Percentiles rank a stretch among this genome's conserved stretches.
Evolutionary conservation across 2,113 vertebrate genomes (phyloP).

Genomic region (Chitala chitala): DNA sequence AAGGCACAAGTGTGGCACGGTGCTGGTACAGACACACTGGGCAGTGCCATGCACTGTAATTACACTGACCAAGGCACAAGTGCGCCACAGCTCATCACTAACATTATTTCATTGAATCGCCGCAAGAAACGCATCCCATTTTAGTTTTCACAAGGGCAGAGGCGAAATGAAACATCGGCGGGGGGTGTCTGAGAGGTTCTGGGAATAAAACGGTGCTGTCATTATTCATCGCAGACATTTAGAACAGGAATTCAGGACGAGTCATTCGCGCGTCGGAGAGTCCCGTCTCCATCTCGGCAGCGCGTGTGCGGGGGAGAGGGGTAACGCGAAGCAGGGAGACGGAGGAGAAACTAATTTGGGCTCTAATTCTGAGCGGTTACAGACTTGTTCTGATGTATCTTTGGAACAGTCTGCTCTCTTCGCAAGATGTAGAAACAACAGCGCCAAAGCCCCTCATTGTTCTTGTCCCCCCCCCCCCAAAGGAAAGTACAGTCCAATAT

Average conservation of each 20-base stretch:
- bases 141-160: background rate
- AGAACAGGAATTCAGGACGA: constrained; percentile 10
- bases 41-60: too few species aligned
- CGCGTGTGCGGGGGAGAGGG: background rate
- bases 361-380: constrained; percentile 16
- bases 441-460: background rate
- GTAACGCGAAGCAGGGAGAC: background rate
- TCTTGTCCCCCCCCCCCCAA: too few species aligned
- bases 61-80: too few species aligned
- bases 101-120: background rate
- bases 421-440: background rate
- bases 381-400: background rate
- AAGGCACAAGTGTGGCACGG: too few species aligned
- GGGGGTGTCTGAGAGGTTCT: background rate
- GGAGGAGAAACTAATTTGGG: constrained; percentile 22
- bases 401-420: constrained; percentile 9
- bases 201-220: background rate
- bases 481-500: too few species aligned
- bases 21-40: too few species aligned
- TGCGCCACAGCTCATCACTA: background rate
- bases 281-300: background rate
- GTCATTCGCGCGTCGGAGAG: background rate
- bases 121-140: background rate
- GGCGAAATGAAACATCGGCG: background rate
- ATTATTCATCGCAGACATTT: constrained; percentile 4